These are phyloP conservation scores for Bombus confusus DNA, from an alignment of 1,140 invertebrate species.

Conservation along the genomic window DNA sequence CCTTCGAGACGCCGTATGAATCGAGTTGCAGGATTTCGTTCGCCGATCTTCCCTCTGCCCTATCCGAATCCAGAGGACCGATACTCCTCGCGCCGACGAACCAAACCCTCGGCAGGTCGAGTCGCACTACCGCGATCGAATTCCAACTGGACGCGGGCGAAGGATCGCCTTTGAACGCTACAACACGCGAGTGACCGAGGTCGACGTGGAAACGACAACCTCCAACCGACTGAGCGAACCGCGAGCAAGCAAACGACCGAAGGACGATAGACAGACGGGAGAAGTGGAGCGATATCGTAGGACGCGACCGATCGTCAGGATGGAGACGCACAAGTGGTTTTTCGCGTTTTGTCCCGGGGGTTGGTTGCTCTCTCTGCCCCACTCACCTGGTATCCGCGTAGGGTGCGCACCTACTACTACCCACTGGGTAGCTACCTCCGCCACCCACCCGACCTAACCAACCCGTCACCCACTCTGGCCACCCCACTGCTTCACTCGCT, in stretches of 20 bases:
- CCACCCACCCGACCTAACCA: slow-evolving; percentile 53
- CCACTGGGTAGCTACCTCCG: slow-evolving; percentile 66
- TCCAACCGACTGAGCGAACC: neutral
- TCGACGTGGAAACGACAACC: neutral
- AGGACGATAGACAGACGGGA: slow-evolving; percentile 13
- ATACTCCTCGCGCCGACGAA: neutral
- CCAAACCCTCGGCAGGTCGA: neutral
- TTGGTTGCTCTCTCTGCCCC: slow-evolving; percentile 67
- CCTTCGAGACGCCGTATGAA: neutral
- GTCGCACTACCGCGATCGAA: slow-evolving; percentile 43
- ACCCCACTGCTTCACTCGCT: slow-evolving; percentile 69
- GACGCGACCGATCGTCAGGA: slow-evolving; percentile 48
- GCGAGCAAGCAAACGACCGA: neutral
- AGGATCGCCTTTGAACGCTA: neutral
- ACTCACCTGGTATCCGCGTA: slow-evolving; percentile 78
- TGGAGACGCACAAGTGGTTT: slow-evolving; percentile 70
- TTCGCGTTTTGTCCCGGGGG: slow-evolving; percentile 72
- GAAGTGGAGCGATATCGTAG: slow-evolving; percentile 11
- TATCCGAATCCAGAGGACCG: neutral
- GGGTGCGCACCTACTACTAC: slow-evolving; percentile 77
- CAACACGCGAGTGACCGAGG: neutral
- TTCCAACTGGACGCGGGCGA: slow-evolving; percentile 26
- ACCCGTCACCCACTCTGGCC: slow-evolving; percentile 64
- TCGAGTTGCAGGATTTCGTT: neutral
- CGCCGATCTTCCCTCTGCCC: neutral